These are phyloP conservation scores for Sterna hirundo DNA, from an alignment of 2,113 vertebrate species.

Conservation along the genomic window DNA sequence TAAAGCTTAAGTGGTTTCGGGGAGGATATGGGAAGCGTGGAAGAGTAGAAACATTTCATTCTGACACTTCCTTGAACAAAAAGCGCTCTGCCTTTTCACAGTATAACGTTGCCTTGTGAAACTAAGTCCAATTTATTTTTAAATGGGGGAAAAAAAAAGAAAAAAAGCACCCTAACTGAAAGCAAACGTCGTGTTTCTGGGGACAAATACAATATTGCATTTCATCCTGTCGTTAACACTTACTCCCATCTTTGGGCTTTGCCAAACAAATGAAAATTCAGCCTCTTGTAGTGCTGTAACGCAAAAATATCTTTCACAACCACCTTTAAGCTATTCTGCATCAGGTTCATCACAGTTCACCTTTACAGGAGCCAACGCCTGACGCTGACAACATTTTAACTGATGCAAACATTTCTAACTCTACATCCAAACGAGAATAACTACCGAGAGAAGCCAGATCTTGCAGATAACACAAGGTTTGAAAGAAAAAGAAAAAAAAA, in stretches of 20 bases:
- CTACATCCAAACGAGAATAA: background rate
- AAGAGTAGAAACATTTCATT: conserved; percentile 56
- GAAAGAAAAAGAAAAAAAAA: background rate
- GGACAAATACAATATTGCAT: background rate
- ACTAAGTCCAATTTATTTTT: conserved; percentile 45
- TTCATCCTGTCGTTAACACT: background rate
- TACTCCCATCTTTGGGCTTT: background rate
- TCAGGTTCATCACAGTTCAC: background rate
- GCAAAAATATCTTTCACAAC: background rate
- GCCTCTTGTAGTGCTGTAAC: background rate
- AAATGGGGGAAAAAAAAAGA: background rate
- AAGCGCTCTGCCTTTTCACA: conserved; percentile 30
- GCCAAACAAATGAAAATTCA: background rate
- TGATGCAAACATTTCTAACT: background rate
- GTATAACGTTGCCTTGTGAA: background rate
- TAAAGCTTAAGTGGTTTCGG: conserved; percentile 31
- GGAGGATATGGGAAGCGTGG: conserved; percentile 22
- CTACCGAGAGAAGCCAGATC: background rate
- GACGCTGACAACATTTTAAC: background rate
- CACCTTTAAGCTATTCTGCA: background rate
- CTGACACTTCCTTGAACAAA: conserved; percentile 40
- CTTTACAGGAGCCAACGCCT: background rate
- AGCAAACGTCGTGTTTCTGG: conserved; percentile 6
- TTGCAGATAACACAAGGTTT: background rate
- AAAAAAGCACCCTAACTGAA: background rate